Evolutionary conservation across 1,140 invertebrate genomes (phyloP).

Genomic region (Sogatella furcifera): DNA sequence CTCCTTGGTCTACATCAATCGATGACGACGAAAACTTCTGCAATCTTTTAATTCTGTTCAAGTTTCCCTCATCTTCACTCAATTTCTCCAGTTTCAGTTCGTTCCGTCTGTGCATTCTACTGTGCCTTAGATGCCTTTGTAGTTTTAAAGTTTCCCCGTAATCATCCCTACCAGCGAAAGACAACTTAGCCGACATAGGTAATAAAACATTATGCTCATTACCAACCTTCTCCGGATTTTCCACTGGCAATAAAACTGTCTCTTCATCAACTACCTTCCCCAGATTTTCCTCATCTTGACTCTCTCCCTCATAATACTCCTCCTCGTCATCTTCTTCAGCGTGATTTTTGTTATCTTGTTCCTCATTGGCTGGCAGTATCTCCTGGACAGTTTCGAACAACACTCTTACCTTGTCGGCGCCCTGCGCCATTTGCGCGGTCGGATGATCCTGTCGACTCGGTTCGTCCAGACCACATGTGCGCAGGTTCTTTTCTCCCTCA

Average conservation of each 20-base stretch:
- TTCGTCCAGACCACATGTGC: constrained; percentile 63
- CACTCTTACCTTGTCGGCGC: constrained; percentile 52
- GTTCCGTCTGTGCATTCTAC: too few species aligned
- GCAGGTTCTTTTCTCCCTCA: constrained; percentile 59
- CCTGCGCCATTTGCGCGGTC: constrained; percentile 36
- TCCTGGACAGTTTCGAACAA: constrained; percentile 41
- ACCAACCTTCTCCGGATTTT: too few species aligned
- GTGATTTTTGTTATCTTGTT: constrained; percentile 31
- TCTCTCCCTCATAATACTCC: constrained; percentile 12
- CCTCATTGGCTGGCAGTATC: constrained; percentile 4
- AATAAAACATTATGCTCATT: too few species aligned
- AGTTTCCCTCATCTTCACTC: too few species aligned
- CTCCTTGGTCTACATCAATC: too few species aligned
- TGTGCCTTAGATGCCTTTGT: constrained; percentile 3
- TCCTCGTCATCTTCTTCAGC: constrained; percentile 28
- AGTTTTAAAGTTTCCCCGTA: constrained; percentile 15
- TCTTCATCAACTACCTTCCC: too few species aligned
- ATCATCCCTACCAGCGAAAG: not conserved
- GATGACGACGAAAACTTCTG: too few species aligned
- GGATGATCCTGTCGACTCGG: constrained; percentile 3
- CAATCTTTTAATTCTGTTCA: too few species aligned
- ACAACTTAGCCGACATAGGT: too few species aligned
- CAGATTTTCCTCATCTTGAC: too few species aligned
- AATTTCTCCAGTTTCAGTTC: too few species aligned
- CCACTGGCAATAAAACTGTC: too few species aligned